phyloP scores from a whole-genome alignment of 2,797 vertebrate genomes.

The Chloroceryle inda region DNA sequence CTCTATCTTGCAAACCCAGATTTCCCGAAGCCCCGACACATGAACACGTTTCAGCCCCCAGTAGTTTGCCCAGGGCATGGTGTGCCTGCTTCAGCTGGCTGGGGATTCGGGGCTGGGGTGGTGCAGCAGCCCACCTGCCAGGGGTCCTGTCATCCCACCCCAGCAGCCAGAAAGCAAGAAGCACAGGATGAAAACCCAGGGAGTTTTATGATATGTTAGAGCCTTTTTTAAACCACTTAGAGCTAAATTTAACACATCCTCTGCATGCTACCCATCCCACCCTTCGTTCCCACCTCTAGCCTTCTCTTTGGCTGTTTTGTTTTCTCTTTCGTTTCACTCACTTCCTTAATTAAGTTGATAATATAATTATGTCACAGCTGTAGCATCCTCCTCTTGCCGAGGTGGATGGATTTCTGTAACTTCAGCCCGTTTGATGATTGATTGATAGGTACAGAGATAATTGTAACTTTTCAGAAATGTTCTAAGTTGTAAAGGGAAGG shows the following conservation, averaged over 20 bases:
- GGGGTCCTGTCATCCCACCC: background rate
- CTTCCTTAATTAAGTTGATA: conserved; percentile 78
- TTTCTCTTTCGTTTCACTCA: conserved; percentile 73
- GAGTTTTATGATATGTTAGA: conserved; percentile 41
- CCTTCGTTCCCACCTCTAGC: conserved; percentile 72
- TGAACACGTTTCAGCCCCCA: background rate
- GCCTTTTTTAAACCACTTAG: conserved; percentile 66
- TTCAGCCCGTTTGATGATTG: conserved; percentile 69
- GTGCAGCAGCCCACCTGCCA: background rate
- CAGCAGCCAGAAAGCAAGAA: background rate
- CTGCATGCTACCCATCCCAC: conserved; percentile 60
- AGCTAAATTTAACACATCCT: conserved; percentile 76
- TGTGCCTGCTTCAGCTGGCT: background rate
- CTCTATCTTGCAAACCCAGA: background rate
- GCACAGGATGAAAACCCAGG: conserved; percentile 30
- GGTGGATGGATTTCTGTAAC: conserved; percentile 71
- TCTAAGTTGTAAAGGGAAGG: conserved; percentile 14
- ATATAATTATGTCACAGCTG: conserved; percentile 77
- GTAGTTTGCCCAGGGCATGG: fast-evolving
- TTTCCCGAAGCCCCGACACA: background rate
- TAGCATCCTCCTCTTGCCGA: conserved; percentile 76
- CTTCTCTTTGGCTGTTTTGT: conserved; percentile 70
- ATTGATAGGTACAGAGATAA: conserved; percentile 64
- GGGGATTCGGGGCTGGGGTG: background rate
- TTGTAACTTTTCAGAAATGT: conserved; percentile 64